Evolutionary conservation across 2,797 vertebrate genomes (phyloP), one percentile per base, ranked within the genome.

Genomic region (Xerus rutilus): DNA sequence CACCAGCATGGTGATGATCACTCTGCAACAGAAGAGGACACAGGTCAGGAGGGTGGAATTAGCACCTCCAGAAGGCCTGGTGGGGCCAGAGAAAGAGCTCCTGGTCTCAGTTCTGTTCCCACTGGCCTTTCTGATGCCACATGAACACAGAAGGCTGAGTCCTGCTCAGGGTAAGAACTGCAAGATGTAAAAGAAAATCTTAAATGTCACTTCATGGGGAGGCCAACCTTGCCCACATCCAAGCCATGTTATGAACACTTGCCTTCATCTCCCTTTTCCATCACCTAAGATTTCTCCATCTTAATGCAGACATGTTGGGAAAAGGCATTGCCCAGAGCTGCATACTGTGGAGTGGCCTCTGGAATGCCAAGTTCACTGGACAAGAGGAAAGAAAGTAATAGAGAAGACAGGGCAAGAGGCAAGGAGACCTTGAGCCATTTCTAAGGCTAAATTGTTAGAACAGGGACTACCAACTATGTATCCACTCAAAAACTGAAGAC

Each of bases 1-100:
- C 86, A 99, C 99, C 98, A 99, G 98, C 98, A 99, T 99, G 97
- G 99, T 99, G 97, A 99, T 99, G 91, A 99, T 99, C 91, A 99
- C 99, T 23, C 99, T 99, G 99, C 35, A 91, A 97, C 6, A 91
- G 39, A 73, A 57, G 25, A 67, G 81, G 32, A 4, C 10, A 59
- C 49, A 4, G 25, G 62, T 86, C 69, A 69, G 84, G 72, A 1
- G 30, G 59, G 11, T 5, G 43, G 12, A 8, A 7, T 47, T 8
- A 32, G 52, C 0, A 17, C 30, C 45, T 73, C 62, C 79, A 23
- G 54, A 20, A 85, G 28, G 92, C 57, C 74, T 10, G 10, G 73
- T 83, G 15, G 73, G 8, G 45, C 74, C 28, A 25, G 7, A 73
- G 52, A 52, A 54, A 47, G 76, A 65, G 77, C 52, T 69, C 30